Evolutionary conservation across 1,140 invertebrate genomes (phyloP), one percentile per base, ranked within the genome.

Genomic region (Drosophila sucinea): DNA sequence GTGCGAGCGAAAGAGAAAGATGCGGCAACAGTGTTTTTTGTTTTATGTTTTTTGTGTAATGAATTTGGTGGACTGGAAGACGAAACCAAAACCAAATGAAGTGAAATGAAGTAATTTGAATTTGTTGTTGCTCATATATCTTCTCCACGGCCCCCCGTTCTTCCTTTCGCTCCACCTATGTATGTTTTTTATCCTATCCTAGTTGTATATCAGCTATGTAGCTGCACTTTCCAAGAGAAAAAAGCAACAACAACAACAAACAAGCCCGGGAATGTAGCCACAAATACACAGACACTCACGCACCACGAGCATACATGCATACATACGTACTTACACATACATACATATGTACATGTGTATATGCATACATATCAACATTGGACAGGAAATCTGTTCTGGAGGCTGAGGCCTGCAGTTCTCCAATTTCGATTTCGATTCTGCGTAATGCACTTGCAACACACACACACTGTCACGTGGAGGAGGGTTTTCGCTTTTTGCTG

Each of bases 371-470:
- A n/a, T 38, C 29, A 44, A 70, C 40, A 82, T 82, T 87, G 75
- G 79, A 79, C 83, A 87, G 83, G 83, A 89, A 87, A 89, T 87
- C 84, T 87, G 56, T 38, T 58, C 56, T 58, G 56, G 56, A 58
- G 56, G 56, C 56, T 51, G 44, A 51, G 23, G 44, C 65, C 66
- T 71, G 56, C 75, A 75, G 57, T 68, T 73, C 75, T 79, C 67
- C 74, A 70, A 80, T 82, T 78, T 81, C 74, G 83, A 80, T 82
- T 78, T 81, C 74, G 83, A 86, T 86, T 89, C 83, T 87, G 83
- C 84, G 80, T 81, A 71, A 68, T 86, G 83, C 82, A 85, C 79
- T 82, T 87, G 79, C 75, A 67, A 30, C 47, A 55, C 67, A 61
- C 58, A 58, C 60, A 60, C 41, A 54, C 62, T 54, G 29, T 32